A percentile compares a stretch with the other conserved stretches of the same genome.
phyloP scores from a whole-genome alignment of 2,113 vertebrate genomes.

The Corydoras sp. region DNA sequence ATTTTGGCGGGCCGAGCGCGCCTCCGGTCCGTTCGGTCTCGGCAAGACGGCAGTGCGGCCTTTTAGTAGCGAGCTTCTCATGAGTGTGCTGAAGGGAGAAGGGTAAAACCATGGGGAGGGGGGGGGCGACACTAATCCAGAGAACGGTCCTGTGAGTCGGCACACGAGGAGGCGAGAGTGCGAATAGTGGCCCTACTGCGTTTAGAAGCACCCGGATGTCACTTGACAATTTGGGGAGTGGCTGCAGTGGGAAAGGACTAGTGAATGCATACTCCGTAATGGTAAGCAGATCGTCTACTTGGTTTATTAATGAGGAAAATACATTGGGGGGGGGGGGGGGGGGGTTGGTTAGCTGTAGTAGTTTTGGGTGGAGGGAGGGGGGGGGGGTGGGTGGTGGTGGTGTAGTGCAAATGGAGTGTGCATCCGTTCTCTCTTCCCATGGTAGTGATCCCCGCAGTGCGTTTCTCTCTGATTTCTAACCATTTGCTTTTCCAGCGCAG shows the following conservation, averaged over 20 bases:
- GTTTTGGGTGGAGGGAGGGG: constrained; percentile 63
- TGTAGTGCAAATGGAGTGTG: constrained; percentile 72
- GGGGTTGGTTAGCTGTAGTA: too few relatives aligned
- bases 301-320: constrained; percentile 50
- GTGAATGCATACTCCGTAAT: constrained; percentile 89
- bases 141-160: constrained; percentile 76
- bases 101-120: constrained; percentile 48
- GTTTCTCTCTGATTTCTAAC: constrained; percentile 60
- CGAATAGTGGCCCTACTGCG: constrained; percentile 94
- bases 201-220: constrained; percentile 98
- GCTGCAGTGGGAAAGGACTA: constrained; percentile 91
- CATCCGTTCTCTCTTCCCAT: constrained; percentile 79
- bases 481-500: constrained; percentile 70
- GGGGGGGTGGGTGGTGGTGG: constrained; percentile 53
- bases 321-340: too few relatives aligned
- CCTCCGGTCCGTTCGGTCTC: constrained; percentile 83
- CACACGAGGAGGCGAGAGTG: constrained; percentile 94
- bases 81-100: constrained; percentile 73
- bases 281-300: constrained; percentile 72
- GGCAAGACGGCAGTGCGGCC: constrained; percentile 99
- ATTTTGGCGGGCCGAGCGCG: constrained; percentile 38
- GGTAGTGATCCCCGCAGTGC: constrained; percentile 80
- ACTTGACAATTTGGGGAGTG: constrained; percentile 98
- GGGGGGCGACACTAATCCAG: too few relatives aligned
- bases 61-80: constrained; percentile 82